Conservation (phyloP, 2,888 invertebrate genomes). For the Carterocephalus palaemon region DNA sequence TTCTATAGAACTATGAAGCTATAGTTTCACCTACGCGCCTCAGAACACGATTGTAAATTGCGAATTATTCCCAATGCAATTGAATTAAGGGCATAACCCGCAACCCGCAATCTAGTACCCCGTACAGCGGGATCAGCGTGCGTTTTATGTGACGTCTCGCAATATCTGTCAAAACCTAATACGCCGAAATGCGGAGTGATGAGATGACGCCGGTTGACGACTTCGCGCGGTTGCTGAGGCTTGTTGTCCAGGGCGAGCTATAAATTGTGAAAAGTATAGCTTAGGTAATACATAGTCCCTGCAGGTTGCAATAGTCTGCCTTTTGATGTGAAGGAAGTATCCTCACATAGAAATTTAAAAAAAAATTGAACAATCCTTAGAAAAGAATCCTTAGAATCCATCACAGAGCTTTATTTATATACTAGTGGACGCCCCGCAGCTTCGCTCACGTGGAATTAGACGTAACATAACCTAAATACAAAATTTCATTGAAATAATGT, state of each 20-base stretch:
- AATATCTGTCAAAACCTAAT: conserved; percentile 74
- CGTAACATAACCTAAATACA: too few species aligned
- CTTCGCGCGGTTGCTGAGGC: conserved; percentile 33
- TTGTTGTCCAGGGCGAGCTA: conserved; percentile 29
- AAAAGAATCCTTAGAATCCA: too few species aligned
- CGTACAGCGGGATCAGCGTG: conserved; percentile 47
- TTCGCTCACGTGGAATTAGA: too few species aligned
- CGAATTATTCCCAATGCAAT: conserved; percentile 39
- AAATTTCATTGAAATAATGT: too few species aligned
- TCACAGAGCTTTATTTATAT: too few species aligned
- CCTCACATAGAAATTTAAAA: too few species aligned
- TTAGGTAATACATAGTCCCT: too few species aligned
- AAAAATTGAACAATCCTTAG: too few species aligned
- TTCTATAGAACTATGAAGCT: too few species aligned
- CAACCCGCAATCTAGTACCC: conserved; percentile 46
- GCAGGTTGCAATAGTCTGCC: too few species aligned
- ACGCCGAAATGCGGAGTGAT: conserved; percentile 62
- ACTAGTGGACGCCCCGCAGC: too few species aligned
- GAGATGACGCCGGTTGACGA: conserved; percentile 51
- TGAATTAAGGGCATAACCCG: conserved; percentile 50
- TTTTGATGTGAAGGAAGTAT: too few species aligned
- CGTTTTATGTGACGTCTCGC: conserved; percentile 62
- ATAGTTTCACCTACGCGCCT: neutral
- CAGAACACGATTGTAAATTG: conserved; percentile 18
- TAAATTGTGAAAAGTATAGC: conserved; percentile 7